Percentiles rank a stretch among this genome's conserved stretches.
These are phyloP conservation scores for Brachymystax lenok DNA, from an alignment of 2,797 vertebrate species.

Conservation along the genomic window DNA sequence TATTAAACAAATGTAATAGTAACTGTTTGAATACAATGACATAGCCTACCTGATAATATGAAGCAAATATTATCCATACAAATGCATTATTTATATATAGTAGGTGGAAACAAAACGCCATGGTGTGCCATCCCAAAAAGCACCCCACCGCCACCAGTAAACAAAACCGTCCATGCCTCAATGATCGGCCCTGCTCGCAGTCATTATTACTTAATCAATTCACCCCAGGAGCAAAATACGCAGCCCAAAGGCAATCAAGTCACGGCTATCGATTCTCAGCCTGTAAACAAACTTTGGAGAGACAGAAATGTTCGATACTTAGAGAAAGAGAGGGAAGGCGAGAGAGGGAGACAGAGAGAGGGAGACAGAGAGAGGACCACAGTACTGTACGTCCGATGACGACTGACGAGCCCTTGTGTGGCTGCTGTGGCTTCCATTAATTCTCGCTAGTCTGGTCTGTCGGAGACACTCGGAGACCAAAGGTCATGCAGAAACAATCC, in stretches of 20 bases:
- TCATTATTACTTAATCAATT: constrained; percentile 95
- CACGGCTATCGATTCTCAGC: constrained; percentile 80
- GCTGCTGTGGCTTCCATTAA: constrained; percentile 65
- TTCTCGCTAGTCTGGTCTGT: constrained; percentile 69
- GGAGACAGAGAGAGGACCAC: constrained; percentile 32
- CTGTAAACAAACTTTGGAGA: constrained; percentile 85
- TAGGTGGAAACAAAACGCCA: constrained; percentile 43
- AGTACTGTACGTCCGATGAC: constrained; percentile 53
- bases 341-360: background rate
- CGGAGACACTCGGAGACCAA: constrained; percentile 84
- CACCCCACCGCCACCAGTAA: constrained; percentile 65
- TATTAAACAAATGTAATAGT: background rate
- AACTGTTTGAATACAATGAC: background rate
- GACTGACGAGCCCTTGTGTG: constrained; percentile 61
- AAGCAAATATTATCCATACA: background rate
- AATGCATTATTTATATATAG: background rate
- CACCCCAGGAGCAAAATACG: constrained; percentile 84
- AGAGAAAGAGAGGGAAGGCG: constrained; percentile 31
- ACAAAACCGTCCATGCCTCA: constrained; percentile 73
- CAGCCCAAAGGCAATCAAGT: constrained; percentile 82
- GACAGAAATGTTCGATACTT: constrained; percentile 80
- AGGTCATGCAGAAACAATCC: constrained; percentile 81
- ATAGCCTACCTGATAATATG: background rate
- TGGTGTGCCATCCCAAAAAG: constrained; percentile 54
- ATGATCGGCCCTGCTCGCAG: constrained; percentile 81